Evolutionary conservation across 2,888 invertebrate species (phyloP).

Genomic region (Furcula furcula): DNA sequence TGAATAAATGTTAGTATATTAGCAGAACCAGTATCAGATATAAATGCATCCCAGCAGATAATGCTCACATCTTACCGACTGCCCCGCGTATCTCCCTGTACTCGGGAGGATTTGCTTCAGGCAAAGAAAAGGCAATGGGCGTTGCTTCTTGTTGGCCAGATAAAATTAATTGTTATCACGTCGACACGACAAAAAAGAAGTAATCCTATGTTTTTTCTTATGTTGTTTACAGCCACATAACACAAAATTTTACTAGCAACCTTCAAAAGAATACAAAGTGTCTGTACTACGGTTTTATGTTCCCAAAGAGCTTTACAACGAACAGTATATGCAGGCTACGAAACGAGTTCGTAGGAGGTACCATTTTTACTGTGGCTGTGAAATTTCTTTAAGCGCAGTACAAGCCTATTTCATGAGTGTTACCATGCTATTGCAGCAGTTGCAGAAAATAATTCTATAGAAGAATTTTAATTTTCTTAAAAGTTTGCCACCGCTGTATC

Average conservation of each 20-base stretch:
- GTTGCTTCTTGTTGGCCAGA: too few species aligned
- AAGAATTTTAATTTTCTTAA: constrained; percentile 31
- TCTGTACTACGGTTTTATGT: constrained; percentile 43
- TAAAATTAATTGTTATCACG: too few species aligned
- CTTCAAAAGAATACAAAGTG: constrained; percentile 33
- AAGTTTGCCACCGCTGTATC: constrained; percentile 24
- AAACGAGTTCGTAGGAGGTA: constrained; percentile 16
- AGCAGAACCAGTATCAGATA: too few species aligned
- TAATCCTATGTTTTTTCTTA: constrained; percentile 1
- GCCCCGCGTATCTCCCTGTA: too few species aligned
- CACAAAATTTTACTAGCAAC: constrained; percentile 15
- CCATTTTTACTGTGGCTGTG: constrained; percentile 22
- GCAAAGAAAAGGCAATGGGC: too few species aligned
- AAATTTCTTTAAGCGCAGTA: constrained; percentile 20
- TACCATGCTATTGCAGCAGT: too few species aligned
- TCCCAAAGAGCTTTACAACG: constrained; percentile 45
- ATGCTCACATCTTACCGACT: too few species aligned
- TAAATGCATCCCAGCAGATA: too few species aligned
- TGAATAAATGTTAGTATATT: too few species aligned
- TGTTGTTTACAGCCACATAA: constrained; percentile 4
- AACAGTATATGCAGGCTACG: constrained; percentile 27
- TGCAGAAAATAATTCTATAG: too few species aligned
- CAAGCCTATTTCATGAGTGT: constrained; percentile 8
- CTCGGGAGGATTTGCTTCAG: too few species aligned
- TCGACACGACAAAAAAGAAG: too few species aligned